Evolutionary conservation across 2,888 invertebrate species (phyloP).

Genomic region (Thelaira solivaga): DNA sequence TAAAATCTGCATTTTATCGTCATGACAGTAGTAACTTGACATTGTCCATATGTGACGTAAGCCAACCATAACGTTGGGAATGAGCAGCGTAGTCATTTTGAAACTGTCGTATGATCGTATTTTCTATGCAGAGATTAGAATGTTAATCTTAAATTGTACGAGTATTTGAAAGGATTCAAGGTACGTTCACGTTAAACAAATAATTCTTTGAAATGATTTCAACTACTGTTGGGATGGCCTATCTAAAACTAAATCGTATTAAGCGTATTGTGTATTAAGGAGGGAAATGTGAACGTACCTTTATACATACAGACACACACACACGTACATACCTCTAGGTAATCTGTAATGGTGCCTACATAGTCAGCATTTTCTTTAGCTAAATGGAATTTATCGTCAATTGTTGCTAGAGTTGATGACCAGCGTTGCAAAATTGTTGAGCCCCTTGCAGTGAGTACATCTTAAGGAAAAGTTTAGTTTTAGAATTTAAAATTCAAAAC

Average conservation of each 20-base stretch:
- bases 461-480: constrained; percentile 72
- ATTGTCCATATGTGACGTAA: constrained; percentile 94
- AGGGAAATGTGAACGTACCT: too few species aligned
- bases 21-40: constrained; percentile 89
- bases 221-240: too few species aligned
- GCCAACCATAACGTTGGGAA: constrained; percentile 89
- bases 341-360: constrained; percentile 75
- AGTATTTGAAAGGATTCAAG: too few species aligned
- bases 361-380: constrained; percentile 77
- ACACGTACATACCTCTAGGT: constrained; percentile 79
- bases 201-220: too few species aligned
- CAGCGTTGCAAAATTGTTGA: constrained; percentile 68
- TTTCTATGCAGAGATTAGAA: constrained; percentile 78
- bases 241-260: too few species aligned
- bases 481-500: neutral
- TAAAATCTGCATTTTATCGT: constrained; percentile 91
- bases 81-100: constrained; percentile 83
- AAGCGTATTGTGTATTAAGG: too few species aligned
- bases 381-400: constrained; percentile 69
- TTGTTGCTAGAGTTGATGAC: constrained; percentile 65
- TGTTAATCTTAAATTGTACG: too few species aligned
- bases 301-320: too few species aligned
- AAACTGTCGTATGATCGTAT: constrained; percentile 85
- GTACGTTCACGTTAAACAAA: too few species aligned
- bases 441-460: constrained; percentile 67